These are phyloP conservation scores for Artemisiospiza belli DNA, from an alignment of 2,113 vertebrate genomes.

Conservation along the genomic window DNA sequence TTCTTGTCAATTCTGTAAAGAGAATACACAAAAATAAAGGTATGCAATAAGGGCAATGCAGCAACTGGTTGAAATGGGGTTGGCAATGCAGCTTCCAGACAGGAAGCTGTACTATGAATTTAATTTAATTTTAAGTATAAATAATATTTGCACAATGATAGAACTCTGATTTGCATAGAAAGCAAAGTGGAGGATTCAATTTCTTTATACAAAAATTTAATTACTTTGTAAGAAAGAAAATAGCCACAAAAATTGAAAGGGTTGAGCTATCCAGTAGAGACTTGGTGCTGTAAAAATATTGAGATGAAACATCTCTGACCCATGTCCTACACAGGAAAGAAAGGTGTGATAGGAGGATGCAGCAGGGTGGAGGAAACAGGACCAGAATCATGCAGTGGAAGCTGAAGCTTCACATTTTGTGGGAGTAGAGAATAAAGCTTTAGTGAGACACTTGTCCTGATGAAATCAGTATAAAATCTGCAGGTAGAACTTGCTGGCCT, in stretches of 20 bases:
- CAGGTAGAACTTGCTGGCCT: neutral
- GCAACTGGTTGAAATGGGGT: neutral
- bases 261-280: neutral
- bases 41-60: neutral
- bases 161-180: neutral
- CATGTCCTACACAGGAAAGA: neutral
- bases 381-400: neutral
- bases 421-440: neutral
- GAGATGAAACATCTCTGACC: neutral
- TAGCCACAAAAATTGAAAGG: neutral
- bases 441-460: neutral
- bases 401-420: neutral
- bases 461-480: rapidly evolving
- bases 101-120: neutral
- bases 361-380: neutral
- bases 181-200: neutral
- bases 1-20: neutral
- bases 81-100: neutral
- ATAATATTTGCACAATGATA: neutral
- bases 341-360: neutral
- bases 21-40: neutral
- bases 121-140: neutral
- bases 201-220: neutral
- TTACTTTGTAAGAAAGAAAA: neutral
- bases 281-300: rapidly evolving